phyloP scores from a whole-genome alignment of 2,113 vertebrate species.

The Pogonocichla stellata region DNA sequence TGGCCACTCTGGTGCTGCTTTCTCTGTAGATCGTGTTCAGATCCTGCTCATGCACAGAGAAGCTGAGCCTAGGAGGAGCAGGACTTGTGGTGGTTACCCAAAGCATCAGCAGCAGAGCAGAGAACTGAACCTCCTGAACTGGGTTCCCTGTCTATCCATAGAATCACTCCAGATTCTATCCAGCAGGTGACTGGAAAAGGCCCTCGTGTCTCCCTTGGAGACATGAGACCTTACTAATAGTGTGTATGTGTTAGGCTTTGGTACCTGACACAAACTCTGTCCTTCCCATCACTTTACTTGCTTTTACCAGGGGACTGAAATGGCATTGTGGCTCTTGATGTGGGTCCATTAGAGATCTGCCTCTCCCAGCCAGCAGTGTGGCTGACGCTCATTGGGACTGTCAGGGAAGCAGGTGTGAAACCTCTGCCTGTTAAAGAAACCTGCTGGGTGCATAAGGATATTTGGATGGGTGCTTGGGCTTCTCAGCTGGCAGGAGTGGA shows the following conservation, averaged over 20 bases:
- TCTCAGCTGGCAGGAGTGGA: background rate
- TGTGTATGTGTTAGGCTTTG: background rate
- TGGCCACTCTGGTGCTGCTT: background rate
- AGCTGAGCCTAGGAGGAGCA: background rate
- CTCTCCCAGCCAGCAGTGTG: fast-evolving
- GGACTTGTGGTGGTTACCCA: background rate
- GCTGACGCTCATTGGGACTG: fast-evolving
- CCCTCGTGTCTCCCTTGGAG: fast-evolving
- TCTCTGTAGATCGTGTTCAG: fast-evolving
- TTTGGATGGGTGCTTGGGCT: background rate
- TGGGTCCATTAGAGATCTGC: background rate
- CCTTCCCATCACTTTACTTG: background rate
- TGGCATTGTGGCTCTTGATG: background rate
- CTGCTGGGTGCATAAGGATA: background rate
- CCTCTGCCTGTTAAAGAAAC: background rate
- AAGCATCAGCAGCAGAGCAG: background rate
- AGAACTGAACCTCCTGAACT: background rate
- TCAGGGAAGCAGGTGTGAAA: background rate
- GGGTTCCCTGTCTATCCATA: background rate
- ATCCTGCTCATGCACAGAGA: background rate
- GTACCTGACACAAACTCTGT: background rate
- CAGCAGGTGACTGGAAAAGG: background rate
- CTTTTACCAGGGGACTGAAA: background rate
- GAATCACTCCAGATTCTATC: background rate
- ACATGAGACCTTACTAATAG: background rate